These are phyloP conservation scores for Lepilemur ruficaudatus DNA, from an alignment of 2,797 vertebrate genomes.

Conservation along the genomic window DNA sequence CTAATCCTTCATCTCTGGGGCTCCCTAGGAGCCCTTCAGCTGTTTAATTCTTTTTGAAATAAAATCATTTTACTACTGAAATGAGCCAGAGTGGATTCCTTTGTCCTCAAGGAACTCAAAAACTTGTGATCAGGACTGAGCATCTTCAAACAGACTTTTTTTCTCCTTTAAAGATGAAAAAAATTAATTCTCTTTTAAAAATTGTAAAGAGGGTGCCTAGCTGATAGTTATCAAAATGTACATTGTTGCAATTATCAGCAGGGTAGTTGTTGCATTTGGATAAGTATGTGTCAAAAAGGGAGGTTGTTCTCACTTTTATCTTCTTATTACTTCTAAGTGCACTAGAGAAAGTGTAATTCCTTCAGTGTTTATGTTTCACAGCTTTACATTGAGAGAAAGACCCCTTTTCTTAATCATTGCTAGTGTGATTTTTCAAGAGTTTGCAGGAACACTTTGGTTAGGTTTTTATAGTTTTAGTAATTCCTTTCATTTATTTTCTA, in stretches of 20 bases:
- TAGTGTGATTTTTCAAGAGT: slow-evolving; percentile 1
- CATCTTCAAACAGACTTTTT: slow-evolving; percentile 29
- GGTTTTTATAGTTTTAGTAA: neutral
- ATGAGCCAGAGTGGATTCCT: neutral
- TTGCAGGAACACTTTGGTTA: neutral
- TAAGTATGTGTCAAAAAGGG: neutral
- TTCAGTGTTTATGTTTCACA: neutral
- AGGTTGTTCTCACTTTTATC: neutral
- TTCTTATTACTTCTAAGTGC: neutral
- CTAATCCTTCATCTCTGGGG: neutral
- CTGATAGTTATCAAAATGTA: neutral
- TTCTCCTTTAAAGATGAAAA: slow-evolving; percentile 42
- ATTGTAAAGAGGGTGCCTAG: slow-evolving; percentile 18
- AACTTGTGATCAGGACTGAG: neutral
- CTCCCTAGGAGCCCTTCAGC: neutral
- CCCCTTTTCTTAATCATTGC: neutral
- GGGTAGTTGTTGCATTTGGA: neutral
- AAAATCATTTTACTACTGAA: neutral
- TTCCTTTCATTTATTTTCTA: slow-evolving; percentile 1
- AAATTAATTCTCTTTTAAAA: slow-evolving; percentile 6
- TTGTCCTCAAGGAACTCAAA: slow-evolving; percentile 18
- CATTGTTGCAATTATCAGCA: neutral
- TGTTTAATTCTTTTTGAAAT: slow-evolving; percentile 22
- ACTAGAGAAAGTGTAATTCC: neutral
- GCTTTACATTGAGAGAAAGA: neutral